Conservation (phyloP, 1,140 invertebrate genomes). For the Drosophila bocki region DNA sequence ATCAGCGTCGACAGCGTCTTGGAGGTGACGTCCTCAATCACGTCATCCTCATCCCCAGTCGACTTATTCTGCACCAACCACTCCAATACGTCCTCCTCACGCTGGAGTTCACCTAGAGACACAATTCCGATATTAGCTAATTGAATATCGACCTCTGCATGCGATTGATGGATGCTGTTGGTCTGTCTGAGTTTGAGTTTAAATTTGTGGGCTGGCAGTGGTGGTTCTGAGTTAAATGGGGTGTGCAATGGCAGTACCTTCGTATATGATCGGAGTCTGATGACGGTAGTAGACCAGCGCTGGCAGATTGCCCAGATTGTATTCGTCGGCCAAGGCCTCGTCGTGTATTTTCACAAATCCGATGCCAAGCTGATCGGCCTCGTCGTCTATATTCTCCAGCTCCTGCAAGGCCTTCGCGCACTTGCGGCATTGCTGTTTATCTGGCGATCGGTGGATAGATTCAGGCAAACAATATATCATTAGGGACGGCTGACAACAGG, state of each 20-base stretch:
- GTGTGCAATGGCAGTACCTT: slow-evolving; percentile 88
- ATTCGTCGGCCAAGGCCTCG: slow-evolving; percentile 95
- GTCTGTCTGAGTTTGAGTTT: slow-evolving; percentile 9
- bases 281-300: slow-evolving; percentile 97
- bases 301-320: slow-evolving; percentile 94
- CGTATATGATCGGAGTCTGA: slow-evolving; percentile 97
- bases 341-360: slow-evolving; percentile 98
- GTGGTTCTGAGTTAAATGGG: slow-evolving; percentile 9
- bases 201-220: slow-evolving; percentile 2
- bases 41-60: slow-evolving; percentile 95
- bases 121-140: slow-evolving; percentile 57
- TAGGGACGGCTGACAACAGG: slow-evolving; percentile 14
- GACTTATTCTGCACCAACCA: slow-evolving; percentile 97
- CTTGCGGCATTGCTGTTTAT: slow-evolving; percentile 96
- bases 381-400: slow-evolving; percentile 97
- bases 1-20: slow-evolving; percentile 95
- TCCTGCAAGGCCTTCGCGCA: slow-evolving; percentile 95
- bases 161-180: slow-evolving; percentile 24
- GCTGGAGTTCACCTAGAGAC: slow-evolving; percentile 92
- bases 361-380: slow-evolving; percentile 97
- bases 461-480: slow-evolving; percentile 64
- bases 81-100: slow-evolving; percentile 96
- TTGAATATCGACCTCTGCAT: slow-evolving; percentile 12
- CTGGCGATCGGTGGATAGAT: slow-evolving; percentile 85
- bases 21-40: slow-evolving; percentile 96